Percentiles rank a stretch among this genome's conserved stretches.
phyloP scores from a whole-genome alignment of 2,888 invertebrate genomes.

The Pegoplata infirma region DNA sequence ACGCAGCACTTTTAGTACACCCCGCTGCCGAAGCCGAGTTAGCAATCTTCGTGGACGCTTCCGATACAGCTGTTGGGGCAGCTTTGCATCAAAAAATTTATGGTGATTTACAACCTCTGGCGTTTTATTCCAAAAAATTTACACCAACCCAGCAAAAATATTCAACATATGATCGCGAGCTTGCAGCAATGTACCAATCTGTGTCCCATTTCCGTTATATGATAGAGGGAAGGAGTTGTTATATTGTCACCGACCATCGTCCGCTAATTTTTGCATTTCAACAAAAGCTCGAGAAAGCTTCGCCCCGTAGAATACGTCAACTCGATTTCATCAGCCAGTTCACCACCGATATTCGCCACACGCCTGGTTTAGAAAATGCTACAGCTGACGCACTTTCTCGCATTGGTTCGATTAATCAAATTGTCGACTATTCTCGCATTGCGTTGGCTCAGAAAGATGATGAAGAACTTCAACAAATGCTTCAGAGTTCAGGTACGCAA shows the following conservation, averaged over 20 bases:
- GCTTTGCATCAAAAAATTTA: too few species aligned
- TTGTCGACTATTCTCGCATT: conserved; percentile 6
- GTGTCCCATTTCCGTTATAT: conserved; percentile 1
- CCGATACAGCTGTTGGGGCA: conserved; percentile 40
- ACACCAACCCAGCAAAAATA: conserved; percentile 5
- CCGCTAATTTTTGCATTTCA: too few species aligned
- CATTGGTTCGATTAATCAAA: conserved; percentile 45
- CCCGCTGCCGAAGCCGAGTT: conserved; percentile 27
- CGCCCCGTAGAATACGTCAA: too few species aligned
- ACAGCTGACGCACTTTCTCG: too few species aligned
- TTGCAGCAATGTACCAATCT: conserved; percentile 4
- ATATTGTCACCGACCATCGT: conserved; percentile 27
- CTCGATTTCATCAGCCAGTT: too few species aligned
- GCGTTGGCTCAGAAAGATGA: conserved; percentile 63
- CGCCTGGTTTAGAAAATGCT: conserved; percentile 9
- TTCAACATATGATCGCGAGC: too few species aligned
- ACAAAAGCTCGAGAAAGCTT: conserved; percentile 22
- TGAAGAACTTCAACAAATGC: too few species aligned
- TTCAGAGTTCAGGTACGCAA: too few species aligned
- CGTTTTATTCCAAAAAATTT: neutral
- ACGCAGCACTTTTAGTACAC: neutral
- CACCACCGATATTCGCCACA: too few species aligned
- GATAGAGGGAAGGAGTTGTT: neutral
- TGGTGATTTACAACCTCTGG: conserved; percentile 33
- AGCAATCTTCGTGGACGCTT: conserved; percentile 21